These are phyloP conservation scores for Fragum sueziense DNA, from an alignment of 2,888 invertebrate genomes.

Conservation along the genomic window DNA sequence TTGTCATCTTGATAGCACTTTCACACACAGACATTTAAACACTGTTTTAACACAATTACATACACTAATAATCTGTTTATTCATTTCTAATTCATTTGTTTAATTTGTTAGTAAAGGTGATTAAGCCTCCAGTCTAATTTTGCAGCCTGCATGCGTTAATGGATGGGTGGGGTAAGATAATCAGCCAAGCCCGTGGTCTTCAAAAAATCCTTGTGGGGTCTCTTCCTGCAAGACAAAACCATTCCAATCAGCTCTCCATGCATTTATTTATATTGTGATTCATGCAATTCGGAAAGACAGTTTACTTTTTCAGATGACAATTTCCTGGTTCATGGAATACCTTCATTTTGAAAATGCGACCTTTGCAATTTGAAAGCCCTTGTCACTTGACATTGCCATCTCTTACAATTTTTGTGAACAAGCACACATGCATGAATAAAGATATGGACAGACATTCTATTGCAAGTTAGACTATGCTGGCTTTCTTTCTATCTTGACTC, in stretches of 20 bases:
- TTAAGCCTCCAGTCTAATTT: constrained; percentile 1
- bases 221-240: constrained; percentile 89
- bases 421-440: too few relatives aligned
- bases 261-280: background rate
- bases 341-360: too few relatives aligned
- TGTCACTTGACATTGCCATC: too few relatives aligned
- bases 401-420: too few relatives aligned
- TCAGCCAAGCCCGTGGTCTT: constrained; percentile 98
- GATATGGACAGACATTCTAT: too few relatives aligned
- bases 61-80: background rate
- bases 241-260: constrained; percentile 16
- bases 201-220: constrained; percentile 99
- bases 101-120: constrained; percentile 19
- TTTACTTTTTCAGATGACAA: too few relatives aligned
- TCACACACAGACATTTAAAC: background rate
- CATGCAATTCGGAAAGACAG: background rate
- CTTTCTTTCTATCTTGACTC: too few relatives aligned
- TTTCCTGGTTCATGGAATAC: too few relatives aligned
- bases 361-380: too few relatives aligned
- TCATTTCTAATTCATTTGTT: background rate
- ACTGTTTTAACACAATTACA: background rate
- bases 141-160: constrained; percentile 5
- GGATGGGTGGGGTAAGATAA: constrained; percentile 44
- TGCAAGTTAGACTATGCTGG: too few relatives aligned
- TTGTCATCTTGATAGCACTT: background rate